A percentile compares a stretch with the other conserved stretches of the same genome.
These are phyloP conservation scores for Drosophila teissieri DNA, from an alignment of 1,140 invertebrate species.

Conservation along the genomic window DNA sequence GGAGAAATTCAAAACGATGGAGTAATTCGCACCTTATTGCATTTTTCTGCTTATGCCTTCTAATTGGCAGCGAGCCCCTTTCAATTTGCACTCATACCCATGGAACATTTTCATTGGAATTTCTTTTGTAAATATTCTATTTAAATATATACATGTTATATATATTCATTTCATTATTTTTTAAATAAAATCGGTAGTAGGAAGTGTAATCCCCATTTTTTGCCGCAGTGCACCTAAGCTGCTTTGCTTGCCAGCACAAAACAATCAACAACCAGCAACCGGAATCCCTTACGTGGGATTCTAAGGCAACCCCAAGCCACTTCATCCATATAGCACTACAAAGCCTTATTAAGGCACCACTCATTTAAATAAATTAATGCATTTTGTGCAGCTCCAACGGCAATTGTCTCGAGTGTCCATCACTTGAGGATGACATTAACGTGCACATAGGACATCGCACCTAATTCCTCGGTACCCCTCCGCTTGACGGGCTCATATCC, in stretches of 20 bases:
- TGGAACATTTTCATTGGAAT: no score
- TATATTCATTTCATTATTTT: background rate
- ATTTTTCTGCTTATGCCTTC: background rate
- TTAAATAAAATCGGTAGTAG: background rate
- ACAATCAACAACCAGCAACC: constrained; percentile 25
- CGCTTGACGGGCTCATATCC: background rate
- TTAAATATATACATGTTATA: no score
- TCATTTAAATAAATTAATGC: constrained; percentile 49
- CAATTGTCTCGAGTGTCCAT: constrained; percentile 32
- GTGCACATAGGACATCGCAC: constrained; percentile 41
- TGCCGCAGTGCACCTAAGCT: constrained; percentile 18
- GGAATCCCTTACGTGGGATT: constrained; percentile 20
- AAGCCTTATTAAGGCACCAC: constrained; percentile 31
- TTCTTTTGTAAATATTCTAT: no score
- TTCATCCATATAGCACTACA: constrained; percentile 7
- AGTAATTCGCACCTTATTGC: constrained; percentile 5
- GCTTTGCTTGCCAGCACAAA: constrained; percentile 25
- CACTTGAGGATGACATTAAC: constrained; percentile 33
- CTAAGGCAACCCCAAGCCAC: background rate
- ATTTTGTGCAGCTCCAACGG: constrained; percentile 12
- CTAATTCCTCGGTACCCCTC: constrained; percentile 13
- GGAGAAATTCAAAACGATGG: constrained; percentile 14
- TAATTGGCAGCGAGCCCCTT: constrained; percentile 2
- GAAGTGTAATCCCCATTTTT: background rate
- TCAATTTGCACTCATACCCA: background rate